Evolutionary conservation across 2,888 invertebrate species (phyloP).

Genomic region (Calliphora vomitoria): DNA sequence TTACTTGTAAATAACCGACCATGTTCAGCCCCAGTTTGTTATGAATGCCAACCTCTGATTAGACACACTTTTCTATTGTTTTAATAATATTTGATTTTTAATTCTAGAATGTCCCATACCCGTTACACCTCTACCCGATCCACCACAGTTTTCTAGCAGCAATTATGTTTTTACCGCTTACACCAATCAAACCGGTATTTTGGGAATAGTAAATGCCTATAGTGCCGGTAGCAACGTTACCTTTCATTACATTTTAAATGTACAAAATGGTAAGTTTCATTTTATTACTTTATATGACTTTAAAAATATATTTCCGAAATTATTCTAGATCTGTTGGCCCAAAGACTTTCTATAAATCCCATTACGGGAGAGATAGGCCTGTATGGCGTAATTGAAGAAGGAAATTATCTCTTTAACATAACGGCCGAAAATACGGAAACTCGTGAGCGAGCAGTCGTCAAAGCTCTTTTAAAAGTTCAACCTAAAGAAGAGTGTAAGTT

Average conservation of each 20-base stretch:
- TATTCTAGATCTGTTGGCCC: conserved; percentile 48
- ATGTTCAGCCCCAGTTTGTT: too few relatives aligned
- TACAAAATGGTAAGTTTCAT: conserved; percentile 71
- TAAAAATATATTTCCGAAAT: neutral
- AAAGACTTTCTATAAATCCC: conserved; percentile 66
- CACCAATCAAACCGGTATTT: conserved; percentile 73
- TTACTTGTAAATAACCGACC: too few relatives aligned
- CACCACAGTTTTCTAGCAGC: conserved; percentile 55
- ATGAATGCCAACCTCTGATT: too few relatives aligned
- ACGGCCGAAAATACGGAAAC: conserved; percentile 73
- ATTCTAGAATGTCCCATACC: conserved; percentile 53
- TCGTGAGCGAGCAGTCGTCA: conserved; percentile 57
- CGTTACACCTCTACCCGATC: neutral
- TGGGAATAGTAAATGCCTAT: conserved; percentile 75
- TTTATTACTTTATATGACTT: neutral
- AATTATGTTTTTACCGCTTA: conserved; percentile 68
- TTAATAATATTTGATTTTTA: neutral
- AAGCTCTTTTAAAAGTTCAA: conserved; percentile 73
- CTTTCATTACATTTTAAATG: conserved; percentile 71
- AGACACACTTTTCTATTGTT: neutral
- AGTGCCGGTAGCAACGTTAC: conserved; percentile 56
- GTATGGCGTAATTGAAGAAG: conserved; percentile 73
- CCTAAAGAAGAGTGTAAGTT: conserved; percentile 74
- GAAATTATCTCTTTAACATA: conserved; percentile 75
- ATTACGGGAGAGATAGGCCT: conserved; percentile 75